Evolutionary conservation across 2,888 invertebrate genomes (phyloP), one percentile per base, ranked within the genome.

Genomic region (Chironomus tentans): DNA sequence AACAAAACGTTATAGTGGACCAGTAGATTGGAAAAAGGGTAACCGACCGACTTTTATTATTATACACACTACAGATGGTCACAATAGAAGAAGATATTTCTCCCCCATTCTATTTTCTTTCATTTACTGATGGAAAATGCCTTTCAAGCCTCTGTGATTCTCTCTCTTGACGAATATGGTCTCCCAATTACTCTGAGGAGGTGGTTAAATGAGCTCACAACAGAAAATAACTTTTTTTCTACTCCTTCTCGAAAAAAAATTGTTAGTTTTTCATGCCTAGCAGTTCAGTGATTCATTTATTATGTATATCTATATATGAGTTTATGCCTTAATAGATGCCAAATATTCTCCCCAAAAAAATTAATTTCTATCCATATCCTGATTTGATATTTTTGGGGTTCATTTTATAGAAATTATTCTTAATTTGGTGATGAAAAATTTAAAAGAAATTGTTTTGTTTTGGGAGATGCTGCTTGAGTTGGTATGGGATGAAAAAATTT

Each of bases 21-120:
- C 21, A 24, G 65, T 24, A 73, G 72, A 73, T 73, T 73, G 61
- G 62, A 73, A 73, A 61, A 74, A 46, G 68, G 74, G 28, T 65
- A 15, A n/a, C 15, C n/a, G 65, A 24, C n/a, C 28, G 28, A 61
- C 62, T 72, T 72, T 72, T 62, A 72, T 72, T 61, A 56, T 18
- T 56, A 38, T 10, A 38, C 38, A 38, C 10, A 56, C 65, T 65
- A 68, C 74, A 74, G 74, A 74, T 74, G 74, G 65, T 74, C 18
- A 46, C 56, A 15, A 15, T 56, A 15, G 56, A n/a, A 15, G 22
- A 56, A 56, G 56, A 56, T 56, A 56, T 56, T 38, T 38, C 38
- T 38, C 38, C 38, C 38, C 10, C 38, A 38, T 38, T 7, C 38
- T 38, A 38, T 10, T 38, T 38, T 56, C 56, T 56, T 56, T 56